A percentile compares a stretch with the other conserved stretches of the same genome.
Conservation (phyloP, 2,797 vertebrate genomes). For the Syndactyla subalaris region DNA sequence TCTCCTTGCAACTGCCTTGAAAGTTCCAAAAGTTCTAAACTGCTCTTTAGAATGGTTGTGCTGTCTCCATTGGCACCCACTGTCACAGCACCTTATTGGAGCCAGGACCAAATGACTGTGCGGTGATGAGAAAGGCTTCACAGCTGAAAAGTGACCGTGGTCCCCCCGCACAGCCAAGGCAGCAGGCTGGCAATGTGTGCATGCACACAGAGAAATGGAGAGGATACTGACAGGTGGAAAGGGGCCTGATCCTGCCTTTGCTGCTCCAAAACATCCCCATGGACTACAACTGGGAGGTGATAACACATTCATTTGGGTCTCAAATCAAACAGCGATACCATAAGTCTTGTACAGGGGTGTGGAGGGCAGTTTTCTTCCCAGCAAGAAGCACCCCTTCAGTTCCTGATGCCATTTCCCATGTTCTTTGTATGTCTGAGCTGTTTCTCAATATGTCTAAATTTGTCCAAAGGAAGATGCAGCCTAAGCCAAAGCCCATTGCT, state of each 20-base stretch:
- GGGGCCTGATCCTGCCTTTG: background rate
- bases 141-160: background rate
- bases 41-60: background rate
- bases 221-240: background rate
- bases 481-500: background rate
- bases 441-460: background rate
- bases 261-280: background rate
- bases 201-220: background rate
- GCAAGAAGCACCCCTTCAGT: accelerated
- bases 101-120: background rate
- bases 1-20: background rate
- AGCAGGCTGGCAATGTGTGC: background rate
- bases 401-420: background rate
- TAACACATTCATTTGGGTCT: accelerated
- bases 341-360: background rate
- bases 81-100: background rate
- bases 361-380: background rate
- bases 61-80: background rate
- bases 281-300: background rate
- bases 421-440: background rate
- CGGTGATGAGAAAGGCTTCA: background rate
- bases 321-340: accelerated
- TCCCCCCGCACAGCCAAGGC: background rate
- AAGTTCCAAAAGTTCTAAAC: background rate
- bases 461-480: background rate